Evolutionary conservation across 2,113 vertebrate genomes (phyloP).

Genomic region (Vimba vimba): DNA sequence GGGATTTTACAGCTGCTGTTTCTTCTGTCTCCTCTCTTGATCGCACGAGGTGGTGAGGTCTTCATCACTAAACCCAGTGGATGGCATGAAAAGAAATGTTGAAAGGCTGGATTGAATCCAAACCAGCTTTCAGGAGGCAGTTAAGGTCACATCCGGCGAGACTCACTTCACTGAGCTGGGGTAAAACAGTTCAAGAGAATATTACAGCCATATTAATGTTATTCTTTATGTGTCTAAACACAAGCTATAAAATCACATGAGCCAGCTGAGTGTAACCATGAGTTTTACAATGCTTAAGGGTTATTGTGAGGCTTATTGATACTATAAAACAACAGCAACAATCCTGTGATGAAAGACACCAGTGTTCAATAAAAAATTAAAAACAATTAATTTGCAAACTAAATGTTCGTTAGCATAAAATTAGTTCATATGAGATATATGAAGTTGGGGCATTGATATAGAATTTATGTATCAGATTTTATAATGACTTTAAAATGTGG

Average conservation of each 20-base stretch:
- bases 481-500: no score
- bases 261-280: not conserved
- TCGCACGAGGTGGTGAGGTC: not conserved
- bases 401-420: not conserved
- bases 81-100: conserved; percentile 36
- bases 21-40: not conserved
- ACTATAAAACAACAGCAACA: not conserved
- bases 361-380: not conserved
- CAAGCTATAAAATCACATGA: not conserved
- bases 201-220: not conserved
- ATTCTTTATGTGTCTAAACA: not conserved
- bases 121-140: not conserved
- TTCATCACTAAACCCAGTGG: conserved; percentile 14
- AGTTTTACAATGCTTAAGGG: not conserved
- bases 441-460: not conserved
- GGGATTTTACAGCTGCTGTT: conserved; percentile 17
- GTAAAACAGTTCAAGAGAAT: not conserved
- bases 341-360: not conserved
- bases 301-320: not conserved
- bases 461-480: not conserved
- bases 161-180: not conserved
- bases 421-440: not conserved
- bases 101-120: conserved; percentile 10
- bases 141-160: not conserved
- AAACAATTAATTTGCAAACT: no score